phyloP scores from a whole-genome alignment of 2,888 invertebrate genomes.

The Drosophila hamatofila region DNA sequence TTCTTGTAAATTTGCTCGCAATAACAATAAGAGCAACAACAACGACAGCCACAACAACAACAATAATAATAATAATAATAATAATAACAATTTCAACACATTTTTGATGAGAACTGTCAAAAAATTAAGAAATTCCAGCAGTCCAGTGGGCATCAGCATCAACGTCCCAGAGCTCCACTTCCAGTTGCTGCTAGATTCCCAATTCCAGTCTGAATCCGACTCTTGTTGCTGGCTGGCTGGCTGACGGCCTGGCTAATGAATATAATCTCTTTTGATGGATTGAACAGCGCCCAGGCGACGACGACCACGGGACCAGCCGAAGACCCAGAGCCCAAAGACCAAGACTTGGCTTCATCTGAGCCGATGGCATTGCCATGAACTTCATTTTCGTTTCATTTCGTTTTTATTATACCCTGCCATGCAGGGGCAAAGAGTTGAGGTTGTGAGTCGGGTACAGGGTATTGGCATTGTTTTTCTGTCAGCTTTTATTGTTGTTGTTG shows the following conservation, averaged over 20 bases:
- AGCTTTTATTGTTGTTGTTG: conserved; percentile 23
- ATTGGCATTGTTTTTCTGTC: conserved; percentile 54
- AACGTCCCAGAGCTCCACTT: conserved; percentile 1
- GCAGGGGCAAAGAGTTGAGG: background rate
- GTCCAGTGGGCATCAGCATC: conserved; percentile 54
- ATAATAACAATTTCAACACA: conserved; percentile 78
- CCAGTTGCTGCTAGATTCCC: conserved; percentile 3
- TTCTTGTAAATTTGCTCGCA: conserved; percentile 63
- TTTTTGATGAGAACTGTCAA: conserved; percentile 79
- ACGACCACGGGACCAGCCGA: conserved; percentile 18
- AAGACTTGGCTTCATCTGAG: conserved; percentile 46
- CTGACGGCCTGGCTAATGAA: conserved; percentile 71
- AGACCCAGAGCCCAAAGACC: conserved; percentile 8
- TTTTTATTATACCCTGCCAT: conserved; percentile 39
- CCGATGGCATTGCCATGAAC: conserved; percentile 67
- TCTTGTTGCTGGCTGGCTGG: conserved; percentile 21
- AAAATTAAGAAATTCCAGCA: conserved; percentile 73
- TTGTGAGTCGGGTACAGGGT: conserved; percentile 18
- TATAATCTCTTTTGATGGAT: conserved; percentile 82
- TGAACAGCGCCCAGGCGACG: conserved; percentile 52
- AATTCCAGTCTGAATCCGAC: conserved; percentile 14
- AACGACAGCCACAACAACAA: conserved; percentile 8
- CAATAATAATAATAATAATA: conserved; percentile 24
- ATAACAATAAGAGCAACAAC: conserved; percentile 37
- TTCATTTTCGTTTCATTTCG: conserved; percentile 62